Percentiles rank a stretch among this genome's conserved stretches.
phyloP scores from a whole-genome alignment of 2,888 invertebrate species.

The Cheiracanthium punctorium region DNA sequence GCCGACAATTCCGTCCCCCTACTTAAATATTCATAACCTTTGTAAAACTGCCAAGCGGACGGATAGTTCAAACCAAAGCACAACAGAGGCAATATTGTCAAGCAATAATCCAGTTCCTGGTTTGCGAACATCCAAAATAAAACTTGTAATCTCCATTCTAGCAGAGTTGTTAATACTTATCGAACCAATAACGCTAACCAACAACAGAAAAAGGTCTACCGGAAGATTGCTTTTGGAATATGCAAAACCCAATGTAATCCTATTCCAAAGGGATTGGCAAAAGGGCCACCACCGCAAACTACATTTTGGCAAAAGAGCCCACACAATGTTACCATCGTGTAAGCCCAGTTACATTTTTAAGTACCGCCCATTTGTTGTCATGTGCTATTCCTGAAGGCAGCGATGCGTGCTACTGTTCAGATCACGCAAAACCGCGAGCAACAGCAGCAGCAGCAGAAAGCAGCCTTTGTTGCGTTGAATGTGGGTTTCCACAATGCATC shows the following conservation, averaged over 20 bases:
- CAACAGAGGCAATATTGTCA: background rate
- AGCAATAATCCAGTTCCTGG: constrained; percentile 46
- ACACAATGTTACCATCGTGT: constrained; percentile 26
- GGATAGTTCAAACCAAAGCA: background rate
- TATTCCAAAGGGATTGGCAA: constrained; percentile 22
- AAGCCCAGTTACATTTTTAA: constrained; percentile 31
- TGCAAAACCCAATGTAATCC: constrained; percentile 35
- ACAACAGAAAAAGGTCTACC: background rate
- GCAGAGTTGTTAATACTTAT: background rate
- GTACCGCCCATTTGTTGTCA: constrained; percentile 39
- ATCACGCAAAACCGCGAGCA: constrained; percentile 63
- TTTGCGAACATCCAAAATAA: constrained; percentile 33
- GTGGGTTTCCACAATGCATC: background rate
- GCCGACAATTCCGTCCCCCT: background rate
- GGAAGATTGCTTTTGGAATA: constrained; percentile 32
- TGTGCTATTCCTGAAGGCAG: constrained; percentile 32
- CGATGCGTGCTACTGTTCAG: constrained; percentile 24
- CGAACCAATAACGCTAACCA: constrained; percentile 19
- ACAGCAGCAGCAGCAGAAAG: constrained; percentile 43
- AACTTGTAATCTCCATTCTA: constrained; percentile 58
- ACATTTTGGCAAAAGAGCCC: constrained; percentile 13
- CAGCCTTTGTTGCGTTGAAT: constrained; percentile 9
- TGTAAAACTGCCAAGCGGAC: background rate
- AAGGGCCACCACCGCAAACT: background rate
- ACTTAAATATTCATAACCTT: constrained; percentile 5